These are phyloP conservation scores for Halyomorpha halys DNA, from an alignment of 1,140 invertebrate genomes.

Conservation along the genomic window DNA sequence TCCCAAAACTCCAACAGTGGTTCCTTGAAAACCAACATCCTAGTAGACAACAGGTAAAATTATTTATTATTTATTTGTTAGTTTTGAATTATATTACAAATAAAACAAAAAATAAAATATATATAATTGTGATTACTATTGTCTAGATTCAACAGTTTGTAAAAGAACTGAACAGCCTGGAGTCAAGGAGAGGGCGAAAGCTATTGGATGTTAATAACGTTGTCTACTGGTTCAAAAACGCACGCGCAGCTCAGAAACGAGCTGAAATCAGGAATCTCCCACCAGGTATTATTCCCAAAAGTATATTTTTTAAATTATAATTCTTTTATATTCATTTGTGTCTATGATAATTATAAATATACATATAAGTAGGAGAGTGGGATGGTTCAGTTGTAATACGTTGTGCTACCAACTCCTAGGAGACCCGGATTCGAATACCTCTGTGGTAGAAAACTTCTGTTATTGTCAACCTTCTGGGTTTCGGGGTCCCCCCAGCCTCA, in stretches of 20 bases:
- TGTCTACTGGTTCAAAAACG: constrained; percentile 98
- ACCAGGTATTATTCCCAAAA: constrained; percentile 30
- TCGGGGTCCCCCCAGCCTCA: too few species aligned
- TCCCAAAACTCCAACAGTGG: constrained; percentile 89
- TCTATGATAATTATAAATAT: too few species aligned
- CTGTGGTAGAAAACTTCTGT: too few species aligned
- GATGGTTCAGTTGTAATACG: too few species aligned
- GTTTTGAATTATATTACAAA: too few species aligned
- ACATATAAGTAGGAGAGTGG: too few species aligned
- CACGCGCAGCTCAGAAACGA: constrained; percentile 85
- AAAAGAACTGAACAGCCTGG: constrained; percentile 79
- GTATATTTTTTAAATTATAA: too few species aligned
- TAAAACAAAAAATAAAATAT: too few species aligned
- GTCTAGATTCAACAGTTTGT: constrained; percentile 87
- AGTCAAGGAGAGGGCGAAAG: constrained; percentile 82
- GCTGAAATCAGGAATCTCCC: constrained; percentile 53
- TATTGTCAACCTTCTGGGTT: too few species aligned
- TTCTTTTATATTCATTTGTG: background rate
- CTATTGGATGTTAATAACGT: constrained; percentile 94
- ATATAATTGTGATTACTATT: constrained; percentile 19
- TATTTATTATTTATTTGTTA: too few species aligned
- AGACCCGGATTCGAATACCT: too few species aligned
- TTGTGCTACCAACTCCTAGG: too few species aligned
- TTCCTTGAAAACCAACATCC: constrained; percentile 94
- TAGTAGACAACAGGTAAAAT: constrained; percentile 56